Evolutionary conservation across 2,113 vertebrate species (phyloP).

Genomic region (Xenopus tropicalis): UCB_Xtro_10.0 CM004444.2:85365001-85365500

Average conservation of each 20-base stretch:
- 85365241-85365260: not conserved
- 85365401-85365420: not conserved
- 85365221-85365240: not conserved
- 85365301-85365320: not conserved
- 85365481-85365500: constrained; percentile 33
- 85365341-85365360: not conserved
- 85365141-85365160: not conserved
- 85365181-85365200: not conserved
- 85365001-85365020: too few relatives aligned
- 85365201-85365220: not conserved
- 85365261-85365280: not conserved
- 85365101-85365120: too few relatives aligned
- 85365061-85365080: too few relatives aligned
- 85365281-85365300: not conserved
- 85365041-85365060: too few relatives aligned
- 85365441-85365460: constrained; percentile 9
- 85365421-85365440: not conserved
- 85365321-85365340: not conserved
- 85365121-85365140: too few relatives aligned
- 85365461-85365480: constrained; percentile 10
- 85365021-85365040: too few relatives aligned
- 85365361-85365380: constrained; percentile 7
- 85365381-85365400: constrained; percentile 8
- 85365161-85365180: not conserved
- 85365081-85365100: too few relatives aligned